Conservation (phyloP, 2,797 vertebrate species). For the Mallotus villosus region DNA sequence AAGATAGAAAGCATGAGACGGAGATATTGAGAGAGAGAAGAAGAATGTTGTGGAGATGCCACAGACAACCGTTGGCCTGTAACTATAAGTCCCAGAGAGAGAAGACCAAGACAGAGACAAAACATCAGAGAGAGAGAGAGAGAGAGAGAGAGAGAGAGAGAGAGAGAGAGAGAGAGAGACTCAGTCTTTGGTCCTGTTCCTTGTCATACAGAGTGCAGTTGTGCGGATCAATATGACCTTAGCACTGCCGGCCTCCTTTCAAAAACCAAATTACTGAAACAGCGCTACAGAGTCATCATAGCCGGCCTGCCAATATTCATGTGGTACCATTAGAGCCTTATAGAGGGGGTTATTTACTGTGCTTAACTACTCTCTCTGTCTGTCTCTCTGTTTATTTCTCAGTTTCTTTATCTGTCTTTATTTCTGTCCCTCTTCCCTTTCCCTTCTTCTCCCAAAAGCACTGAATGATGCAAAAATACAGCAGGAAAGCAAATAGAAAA, state of each 20-base stretch:
- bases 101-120: too few relatives aligned
- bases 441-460: slow-evolving; percentile 64
- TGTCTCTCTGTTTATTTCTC: not conserved
- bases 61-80: slow-evolving; percentile 57
- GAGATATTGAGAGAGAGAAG: not conserved
- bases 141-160: not conserved
- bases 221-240: slow-evolving; percentile 81
- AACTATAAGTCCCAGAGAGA: too few relatives aligned
- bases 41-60: slow-evolving; percentile 47
- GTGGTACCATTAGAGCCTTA: slow-evolving; percentile 80
- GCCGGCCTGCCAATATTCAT: slow-evolving; percentile 80
- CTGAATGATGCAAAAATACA: slow-evolving; percentile 78
- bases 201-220: slow-evolving; percentile 69
- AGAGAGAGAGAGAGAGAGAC: not conserved
- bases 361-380: not conserved
- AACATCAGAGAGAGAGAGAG: not conserved
- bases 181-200: slow-evolving; percentile 46
- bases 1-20: not conserved
- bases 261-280: slow-evolving; percentile 86
- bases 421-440: not conserved
- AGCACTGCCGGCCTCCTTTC: slow-evolving; percentile 75
- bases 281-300: slow-evolving; percentile 83
- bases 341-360: slow-evolving; percentile 80
- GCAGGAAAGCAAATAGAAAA: slow-evolving; percentile 62
- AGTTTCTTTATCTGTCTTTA: not conserved